Base-by-base conservation (phyloP, 2,888 invertebrate genomes). In the Suillia variegata region DNA sequence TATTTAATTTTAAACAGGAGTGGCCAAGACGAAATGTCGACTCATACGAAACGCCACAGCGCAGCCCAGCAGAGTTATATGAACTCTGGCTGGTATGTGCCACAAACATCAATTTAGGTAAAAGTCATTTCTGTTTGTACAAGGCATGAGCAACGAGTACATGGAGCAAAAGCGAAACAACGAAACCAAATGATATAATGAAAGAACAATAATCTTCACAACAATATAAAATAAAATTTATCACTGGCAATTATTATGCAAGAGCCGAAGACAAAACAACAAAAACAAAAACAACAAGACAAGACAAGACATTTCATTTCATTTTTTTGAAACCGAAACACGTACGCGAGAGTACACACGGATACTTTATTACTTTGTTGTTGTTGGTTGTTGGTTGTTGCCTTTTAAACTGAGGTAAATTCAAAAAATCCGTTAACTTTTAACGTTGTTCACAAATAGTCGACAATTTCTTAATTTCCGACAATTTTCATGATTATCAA, bases 201-300 rank as follows among this genome's bases (percentile, higher is more conserved):
- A 67, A 72, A 74, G 67, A 72, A 71, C 67, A 61, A 70, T 67
- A 21, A 50, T 33, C 51, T 2, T n/a, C 52, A 55, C 61, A 59
- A 62, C 63, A 64, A 59, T 61, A 59, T 62, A 65, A 62, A 69
- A 65, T 70, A 54, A 71, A 74, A 71, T 71, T 73, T 71, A 71
- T 70, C 73, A 70, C 74, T 74, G 73, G 74, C 74, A 71, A 71
- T 71, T 71, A 71, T 71, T 71, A 71, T 71, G 71, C 71, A 71
- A 71, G 71, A 71, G 74, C 53, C 67, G 71, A 45, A 74, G 73
- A 50, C 65, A 70, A 45, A 45, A 3, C 18, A 20, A 20, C 18
- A 18, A 20, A 20, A 45, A 45, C 6, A 18, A 18, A 20, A 6
- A 20, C 18, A n/a, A n/a, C n/a, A n/a, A n/a, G n/a, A n/a, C n/a